Percentiles rank a stretch among this genome's conserved stretches.
Conservation (phyloP, 2,797 vertebrate species). For the Notolabrus celidotus region DNA sequence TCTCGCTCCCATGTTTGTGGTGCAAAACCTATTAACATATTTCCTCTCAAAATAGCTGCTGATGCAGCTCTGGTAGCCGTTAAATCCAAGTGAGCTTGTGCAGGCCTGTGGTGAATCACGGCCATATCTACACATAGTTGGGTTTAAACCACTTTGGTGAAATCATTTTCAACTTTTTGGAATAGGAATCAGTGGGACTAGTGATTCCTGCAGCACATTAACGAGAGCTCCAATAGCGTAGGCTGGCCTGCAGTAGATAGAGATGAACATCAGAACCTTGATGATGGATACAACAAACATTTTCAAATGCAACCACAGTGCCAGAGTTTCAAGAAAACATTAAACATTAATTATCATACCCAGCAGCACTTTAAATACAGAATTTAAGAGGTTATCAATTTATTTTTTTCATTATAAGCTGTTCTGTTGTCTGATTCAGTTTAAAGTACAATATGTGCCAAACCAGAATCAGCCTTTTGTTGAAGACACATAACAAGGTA, state of each 20-base stretch:
- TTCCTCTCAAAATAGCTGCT: conserved; percentile 58
- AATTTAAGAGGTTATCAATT: no score
- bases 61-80: conserved; percentile 52
- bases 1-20: conserved; percentile 65
- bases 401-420: no score
- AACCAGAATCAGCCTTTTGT: no score
- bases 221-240: conserved; percentile 28
- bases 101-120: conserved; percentile 57
- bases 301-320: conserved; percentile 26
- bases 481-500: no score
- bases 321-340: conserved; percentile 11
- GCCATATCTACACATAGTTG: conserved; percentile 68
- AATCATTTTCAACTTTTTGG: conserved; percentile 77
- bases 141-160: conserved; percentile 69
- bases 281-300: conserved; percentile 19
- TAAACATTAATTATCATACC: no score
- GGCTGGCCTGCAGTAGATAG: conserved; percentile 13
- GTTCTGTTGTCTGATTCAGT: no score
- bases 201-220: conserved; percentile 55
- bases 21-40: conserved; percentile 74
- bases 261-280: conserved; percentile 39
- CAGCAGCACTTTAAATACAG: no score
- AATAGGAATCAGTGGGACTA: conserved; percentile 62
- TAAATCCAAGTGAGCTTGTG: conserved; percentile 56
- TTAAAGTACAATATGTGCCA: no score